Evolutionary conservation across 2,888 invertebrate species (phyloP), one percentile per base, ranked within the genome.

Genomic region (Atethmia centrago): DNA sequence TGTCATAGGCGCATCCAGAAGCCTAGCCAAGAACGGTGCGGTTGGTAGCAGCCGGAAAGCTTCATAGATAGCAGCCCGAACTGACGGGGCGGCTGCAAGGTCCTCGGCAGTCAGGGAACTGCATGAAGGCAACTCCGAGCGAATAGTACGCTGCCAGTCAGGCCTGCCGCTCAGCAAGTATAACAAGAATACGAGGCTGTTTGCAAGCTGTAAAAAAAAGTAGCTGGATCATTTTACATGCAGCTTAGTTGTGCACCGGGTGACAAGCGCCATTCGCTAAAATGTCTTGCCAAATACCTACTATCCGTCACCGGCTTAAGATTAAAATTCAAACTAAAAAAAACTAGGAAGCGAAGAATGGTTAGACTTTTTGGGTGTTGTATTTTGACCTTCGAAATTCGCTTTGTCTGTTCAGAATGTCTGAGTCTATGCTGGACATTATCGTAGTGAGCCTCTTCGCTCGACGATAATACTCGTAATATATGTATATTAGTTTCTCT

Each of bases 61-160:
- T 94, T 99, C 99, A 74, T 97, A 97, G 47, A 98, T 97, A 79
- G 98, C 98, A 0, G 98, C 98, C 80, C 97, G 97, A 21, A 98
- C 96, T 80, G 98, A 98, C n/a, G 97, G 97, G n/a, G 98, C 97
- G 36, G 97, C 96, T 0, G 97, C 95, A 19, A 98, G 92, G 66
- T 97, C 96, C 64, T 97, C 97, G 25, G 97, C 96, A 9, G 96
- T 95, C 59, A 97, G 94, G 45, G 96, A 95, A 21, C 97, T 97
- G 76, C 97, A 96, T 7, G 96, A 93, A 1, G 97, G 96, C 8
- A 98, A 95, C 88, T 98, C 98, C 1, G 97, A 95, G 25, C 97
- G 96, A 63, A 99, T 97, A 82, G 96, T 97, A 31, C 97, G 93
- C 89, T 98, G 98, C 82, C 97, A 97, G 75, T 97, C 95, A 0